Evolutionary conservation across 35 echinoderm and acorn worm genomes (phyloP), one percentile per base, ranked within the genome.

Genomic region (Acanthaster planci): DNA sequence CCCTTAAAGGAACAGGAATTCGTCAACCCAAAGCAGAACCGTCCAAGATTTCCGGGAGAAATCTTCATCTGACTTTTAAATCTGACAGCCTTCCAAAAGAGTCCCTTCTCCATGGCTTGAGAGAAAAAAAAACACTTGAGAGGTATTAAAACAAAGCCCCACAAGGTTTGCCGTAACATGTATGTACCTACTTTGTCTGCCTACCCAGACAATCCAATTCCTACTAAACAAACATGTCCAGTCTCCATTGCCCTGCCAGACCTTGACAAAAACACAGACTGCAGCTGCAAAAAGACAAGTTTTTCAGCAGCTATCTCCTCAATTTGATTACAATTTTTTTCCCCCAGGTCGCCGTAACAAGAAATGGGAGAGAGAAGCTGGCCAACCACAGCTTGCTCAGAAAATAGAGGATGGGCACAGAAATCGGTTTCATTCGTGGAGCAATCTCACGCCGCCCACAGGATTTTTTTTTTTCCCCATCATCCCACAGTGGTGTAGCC

Each of bases 251-350:
- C 26, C 23, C 34, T 7, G 10, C 64, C 64, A 72, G 64, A 72
- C 64, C 64, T 72, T 72, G 64, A 34, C 64, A 72, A 72, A 72
- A 72, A 72, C 64, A 72, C 64, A 72, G 30, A 72, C 30, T 72
- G 64, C 64, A 72, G 64, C 64, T 72, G 64, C 64, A 72, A 72
- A 72, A 72, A 72, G 64, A 72, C 7, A 72, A 72, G n/a, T 72
- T 72, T 72, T 72, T 47, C 26, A 34, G 26, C 64, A 72, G 64
- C 64, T 31, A 72, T 72, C 64, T 72, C 64, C 64, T 72, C 64
- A 72, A 72, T 72, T 72, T 72, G 64, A 72, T 72, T 72, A 72
- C 26, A 29, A 2, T 14, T 31, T 30, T 72, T 47, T 47, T 47
- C 12, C 12, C 12, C 12, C 12, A 47, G 42, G 42, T 47, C 42